Evolutionary conservation across 2,113 vertebrate species (phyloP), one percentile per base, ranked within the genome.

Genomic region (Psephotus haematonotus): DNA sequence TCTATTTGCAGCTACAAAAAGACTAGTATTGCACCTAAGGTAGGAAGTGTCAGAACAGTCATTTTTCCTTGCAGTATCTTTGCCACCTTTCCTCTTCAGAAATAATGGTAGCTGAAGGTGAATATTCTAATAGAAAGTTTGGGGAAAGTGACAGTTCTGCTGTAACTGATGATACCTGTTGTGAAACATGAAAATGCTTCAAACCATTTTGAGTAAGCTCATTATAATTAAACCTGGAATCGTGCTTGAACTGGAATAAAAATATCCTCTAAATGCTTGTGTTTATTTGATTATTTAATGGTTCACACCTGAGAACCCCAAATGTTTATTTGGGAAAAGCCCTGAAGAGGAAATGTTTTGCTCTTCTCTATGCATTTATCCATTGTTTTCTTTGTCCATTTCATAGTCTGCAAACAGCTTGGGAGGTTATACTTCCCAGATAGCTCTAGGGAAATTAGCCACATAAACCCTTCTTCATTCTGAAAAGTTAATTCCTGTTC

Each of bases 1-100:
- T 95, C 47, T 85, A 7, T 86, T 93, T 89, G 76, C 69, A 95
- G 33, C 57, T 82, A 76, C 77, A 91, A 86, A 93, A 89, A 74
- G 81, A 91, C 46, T 27, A 31, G 46, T 11, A 37, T 44, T 78
- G 33, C 57, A 89, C 60, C 55, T 33, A 14, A 85, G 65, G 55
- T 71, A 84, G 77, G 65, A 92, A 86, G 65, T 75, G 65, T 82
- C 80, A 92, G 69, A 93, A 92, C 47, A 82, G 77, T 76, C 25
- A 11, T 60, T 89, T 86, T 92, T 60, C 72, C 33, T 92, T 75
- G 44, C 19, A 78, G 43, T 90, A 35, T 70, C 35, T 91, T 79
- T 44, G 4, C 47, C 72, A 92, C 72, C 47, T 93, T 78, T 88
- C 47, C 39, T 76, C 47, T 93, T 82, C 57, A 68, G 47, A 71